These are phyloP conservation scores for Oxystoma pomonae DNA, from an alignment of 2,888 invertebrate genomes.

Conservation along the genomic window DNA sequence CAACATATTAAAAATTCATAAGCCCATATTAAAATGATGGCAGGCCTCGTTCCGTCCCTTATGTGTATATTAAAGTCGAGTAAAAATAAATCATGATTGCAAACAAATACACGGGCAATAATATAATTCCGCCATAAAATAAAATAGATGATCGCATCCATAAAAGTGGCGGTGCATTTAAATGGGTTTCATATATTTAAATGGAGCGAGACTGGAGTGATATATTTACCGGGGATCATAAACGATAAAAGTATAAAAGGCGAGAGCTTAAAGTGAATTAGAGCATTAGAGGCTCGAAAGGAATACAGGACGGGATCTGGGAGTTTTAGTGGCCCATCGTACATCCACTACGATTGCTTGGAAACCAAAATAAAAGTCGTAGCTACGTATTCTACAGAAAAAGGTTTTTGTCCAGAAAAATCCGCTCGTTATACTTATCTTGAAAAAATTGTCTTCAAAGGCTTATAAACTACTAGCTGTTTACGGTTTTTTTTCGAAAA, in stretches of 20 bases:
- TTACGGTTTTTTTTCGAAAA: no score
- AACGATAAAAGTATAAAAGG: conserved; percentile 37
- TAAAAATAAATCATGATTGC: not conserved
- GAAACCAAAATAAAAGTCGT: no score
- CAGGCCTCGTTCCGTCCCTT: not conserved
- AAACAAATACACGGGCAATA: not conserved
- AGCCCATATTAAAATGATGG: not conserved
- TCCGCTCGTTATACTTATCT: no score
- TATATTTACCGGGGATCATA: conserved; percentile 39
- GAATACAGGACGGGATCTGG: not conserved
- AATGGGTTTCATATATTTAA: conserved; percentile 23
- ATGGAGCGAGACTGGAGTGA: conserved; percentile 29
- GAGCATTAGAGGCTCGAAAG: conserved; percentile 22
- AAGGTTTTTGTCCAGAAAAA: no score
- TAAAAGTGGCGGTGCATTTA: not conserved
- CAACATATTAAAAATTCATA: no score
- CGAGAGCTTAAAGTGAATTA: conserved; percentile 41
- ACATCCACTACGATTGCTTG: no score
- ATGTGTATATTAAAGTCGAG: not conserved
- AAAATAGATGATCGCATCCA: not conserved
- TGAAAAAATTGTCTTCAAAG: no score
- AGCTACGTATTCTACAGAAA: no score
- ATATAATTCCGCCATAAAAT: not conserved
- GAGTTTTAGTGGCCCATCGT: no score
- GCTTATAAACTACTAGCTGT: no score